Evolutionary conservation across 2,888 invertebrate genomes (phyloP), one percentile per base, ranked within the genome.

Genomic region (Xestia ashworthii): DNA sequence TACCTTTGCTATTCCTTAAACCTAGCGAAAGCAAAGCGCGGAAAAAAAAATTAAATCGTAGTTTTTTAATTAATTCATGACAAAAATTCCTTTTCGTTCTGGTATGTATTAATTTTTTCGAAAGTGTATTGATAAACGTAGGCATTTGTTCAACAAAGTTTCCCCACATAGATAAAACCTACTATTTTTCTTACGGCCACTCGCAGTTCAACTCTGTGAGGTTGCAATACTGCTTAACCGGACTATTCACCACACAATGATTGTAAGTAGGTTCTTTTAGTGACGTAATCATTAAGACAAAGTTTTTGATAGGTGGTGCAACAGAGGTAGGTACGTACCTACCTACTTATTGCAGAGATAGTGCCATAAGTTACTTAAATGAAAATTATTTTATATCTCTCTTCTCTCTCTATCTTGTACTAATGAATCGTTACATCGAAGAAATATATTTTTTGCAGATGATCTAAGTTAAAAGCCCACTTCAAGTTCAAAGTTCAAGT

Each of bases 261-360:
- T 58, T 25, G 38, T 16, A 70, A 74, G 71, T 69, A 70, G 70
- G 66, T 53, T 53, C n/a, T n/a, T 53, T 11, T 25, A 41, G 48
- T 80, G 76, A 70, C 71, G 76, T 53, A 87, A 85, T 69, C 58
- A 62, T 74, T 19, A 68, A 73, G 72, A 84, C 79, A 84, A 87
- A 75, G 79, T 71, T 79, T 71, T 76, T 75, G 69, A 72, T 84
- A 70, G 81, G 75, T 86, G 87, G 69, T 67, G 86, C 66, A 86
- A 84, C 44, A 44, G 67, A 46, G 73, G 2, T 58, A 46, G 75
- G 14, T 58, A 58, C 1, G 25, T 58, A 25, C 25, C 14, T 73
- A 32, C 32, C 32, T 32, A 32, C 32, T 3, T 32, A 74, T 74
- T 77, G 72, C 53, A 48, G 50, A 76, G 16, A 55, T 53, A 66